phyloP scores from a whole-genome alignment of 2,797 vertebrate genomes.

The Acipenser transmontanus region DNA sequence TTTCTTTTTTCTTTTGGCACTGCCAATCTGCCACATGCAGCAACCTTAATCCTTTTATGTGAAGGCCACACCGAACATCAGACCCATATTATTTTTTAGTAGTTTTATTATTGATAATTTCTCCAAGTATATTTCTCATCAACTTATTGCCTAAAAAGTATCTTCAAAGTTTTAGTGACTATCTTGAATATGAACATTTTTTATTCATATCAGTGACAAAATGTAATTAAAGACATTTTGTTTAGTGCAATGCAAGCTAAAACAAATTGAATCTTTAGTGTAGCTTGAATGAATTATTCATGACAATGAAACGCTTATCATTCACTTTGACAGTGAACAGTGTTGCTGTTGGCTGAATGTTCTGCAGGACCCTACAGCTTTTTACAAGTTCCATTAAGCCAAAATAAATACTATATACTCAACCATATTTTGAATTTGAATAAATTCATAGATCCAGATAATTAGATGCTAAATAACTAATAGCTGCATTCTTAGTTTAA shows the following conservation, averaged over 20 bases:
- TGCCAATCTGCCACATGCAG: neutral
- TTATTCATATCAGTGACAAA: conserved; percentile 49
- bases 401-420: conserved; percentile 14
- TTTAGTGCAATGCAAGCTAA: conserved; percentile 36
- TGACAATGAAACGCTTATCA: conserved; percentile 49
- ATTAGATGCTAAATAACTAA: conserved; percentile 9
- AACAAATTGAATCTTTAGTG: conserved; percentile 50
- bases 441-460: conserved; percentile 4
- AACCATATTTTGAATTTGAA: conserved; percentile 9
- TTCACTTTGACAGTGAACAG: conserved; percentile 49
- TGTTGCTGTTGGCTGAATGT: conserved; percentile 43
- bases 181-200: conserved; percentile 39
- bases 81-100: conserved; percentile 1
- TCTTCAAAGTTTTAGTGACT: conserved; percentile 33
- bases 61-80: neutral
- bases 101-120: neutral
- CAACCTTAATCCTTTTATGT: neutral
- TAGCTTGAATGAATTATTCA: conserved; percentile 56
- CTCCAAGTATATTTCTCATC: neutral
- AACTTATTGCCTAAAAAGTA: conserved; percentile 31
- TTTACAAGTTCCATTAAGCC: conserved; percentile 24
- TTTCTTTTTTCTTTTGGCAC: neutral
- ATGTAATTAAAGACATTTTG: conserved; percentile 54
- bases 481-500: neutral
- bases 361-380: conserved; percentile 37